A percentile compares a stretch with the other conserved stretches of the same genome.
Evolutionary conservation across 2,113 vertebrate species (phyloP).

Genomic region (Malaclemys terrapin): DNA sequence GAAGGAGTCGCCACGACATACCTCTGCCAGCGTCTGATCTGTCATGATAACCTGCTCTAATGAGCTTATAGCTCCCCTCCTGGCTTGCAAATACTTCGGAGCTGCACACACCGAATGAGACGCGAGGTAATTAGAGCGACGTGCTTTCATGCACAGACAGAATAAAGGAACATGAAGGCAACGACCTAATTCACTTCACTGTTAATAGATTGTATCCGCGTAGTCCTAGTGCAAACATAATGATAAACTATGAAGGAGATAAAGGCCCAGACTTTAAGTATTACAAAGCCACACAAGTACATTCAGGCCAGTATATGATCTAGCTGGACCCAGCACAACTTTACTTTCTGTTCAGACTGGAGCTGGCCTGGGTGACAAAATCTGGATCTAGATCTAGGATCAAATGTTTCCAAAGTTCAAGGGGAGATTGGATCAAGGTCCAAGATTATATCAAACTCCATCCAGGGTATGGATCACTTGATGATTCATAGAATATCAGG

Average conservation of each 20-base stretch:
- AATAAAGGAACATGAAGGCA: constrained; percentile 62
- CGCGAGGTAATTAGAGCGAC: constrained; percentile 55
- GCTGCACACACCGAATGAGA: constrained; percentile 25
- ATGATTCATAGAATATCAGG: too few relatives aligned
- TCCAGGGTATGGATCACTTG: too few relatives aligned
- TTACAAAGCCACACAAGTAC: background rate
- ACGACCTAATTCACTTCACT: constrained; percentile 66
- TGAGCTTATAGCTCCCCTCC: constrained; percentile 66
- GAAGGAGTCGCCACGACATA: constrained; percentile 21
- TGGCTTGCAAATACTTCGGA: constrained; percentile 14
- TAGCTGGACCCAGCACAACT: background rate
- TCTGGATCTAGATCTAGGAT: background rate
- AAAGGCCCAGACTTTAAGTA: constrained; percentile 35
- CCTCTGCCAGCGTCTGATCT: constrained; percentile 60
- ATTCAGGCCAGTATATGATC: background rate
- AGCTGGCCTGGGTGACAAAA: constrained; percentile 9
- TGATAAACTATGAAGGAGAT: constrained; percentile 44
- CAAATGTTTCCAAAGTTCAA: background rate
- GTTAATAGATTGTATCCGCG: constrained; percentile 67
- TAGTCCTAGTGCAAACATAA: constrained; percentile 51
- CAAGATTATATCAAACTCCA: background rate
- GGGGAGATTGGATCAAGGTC: background rate
- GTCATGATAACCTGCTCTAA: constrained; percentile 61
- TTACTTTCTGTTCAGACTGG: background rate
- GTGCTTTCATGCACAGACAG: constrained; percentile 60